Evolutionary conservation across 2,113 vertebrate species (phyloP), one percentile per base, ranked within the genome.

Genomic region (Willisornis vidua): DNA sequence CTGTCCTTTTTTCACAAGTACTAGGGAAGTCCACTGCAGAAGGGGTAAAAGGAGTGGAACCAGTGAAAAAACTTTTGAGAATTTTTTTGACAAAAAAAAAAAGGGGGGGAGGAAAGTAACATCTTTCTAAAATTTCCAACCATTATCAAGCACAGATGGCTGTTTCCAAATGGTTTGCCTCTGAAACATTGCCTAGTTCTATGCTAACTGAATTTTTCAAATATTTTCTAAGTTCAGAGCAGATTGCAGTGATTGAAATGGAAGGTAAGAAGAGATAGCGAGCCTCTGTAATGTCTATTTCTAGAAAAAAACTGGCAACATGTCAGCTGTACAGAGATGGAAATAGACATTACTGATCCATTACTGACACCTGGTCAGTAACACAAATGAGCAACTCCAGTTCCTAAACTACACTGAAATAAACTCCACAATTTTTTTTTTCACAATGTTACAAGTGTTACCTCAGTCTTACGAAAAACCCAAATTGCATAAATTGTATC

Each of bases 141-240:
- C n/a, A 83, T 87, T 80, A 66, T 62, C 8, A 12, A 87, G 75
- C 67, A 94, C 95, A 96, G 89, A 93, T 95, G 91, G 87, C 54
- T 80, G 39, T 74, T 96, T 72, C 76, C 91, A 95, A 90, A 83
- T 95, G 93, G 79, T 88, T 96, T 94, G 68, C 68, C 45, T 94
- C 45, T 87, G 80, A 90, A 83, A 63, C 62, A 52, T 74, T 94
- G 59, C 78, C 67, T 83, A 43, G 63, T 84, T 91, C 63, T 74
- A 45, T 90, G 65, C 59, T 83, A 57, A 43, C 29, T 91, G 67
- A 83, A 39, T 75, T 94, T 93, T 93, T 92, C 39, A 83, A 59
- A 63, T 94, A 78, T 63, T 92, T 78, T 81, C 37, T 18, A 61
- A 39, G 80, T 94, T 86, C 74, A 59, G 66, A 94, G 71, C 93